Conservation (phyloP, 2,113 vertebrate species). For the Seriola aureovittata region DNA sequence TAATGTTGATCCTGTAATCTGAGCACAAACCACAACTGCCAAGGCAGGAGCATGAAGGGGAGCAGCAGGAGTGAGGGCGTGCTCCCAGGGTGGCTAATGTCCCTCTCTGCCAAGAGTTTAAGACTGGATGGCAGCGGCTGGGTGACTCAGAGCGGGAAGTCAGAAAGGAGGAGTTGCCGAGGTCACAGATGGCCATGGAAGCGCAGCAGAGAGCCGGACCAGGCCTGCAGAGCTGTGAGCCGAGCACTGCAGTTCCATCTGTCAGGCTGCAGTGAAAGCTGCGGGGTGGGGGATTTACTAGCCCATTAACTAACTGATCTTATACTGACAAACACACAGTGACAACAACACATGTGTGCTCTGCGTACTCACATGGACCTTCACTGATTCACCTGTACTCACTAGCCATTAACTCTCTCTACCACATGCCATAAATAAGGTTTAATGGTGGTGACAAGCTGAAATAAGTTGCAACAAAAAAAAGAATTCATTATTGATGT, state of each 20-base stretch:
- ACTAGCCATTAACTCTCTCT: not conserved
- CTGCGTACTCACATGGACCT: conserved; percentile 9
- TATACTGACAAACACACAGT: conserved; percentile 39
- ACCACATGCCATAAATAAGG: not conserved
- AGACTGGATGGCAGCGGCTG: not conserved
- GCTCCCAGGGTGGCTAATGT: conserved; percentile 28
- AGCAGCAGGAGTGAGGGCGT: conserved; percentile 3
- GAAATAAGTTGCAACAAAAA: not conserved
- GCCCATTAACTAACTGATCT: conserved; percentile 72
- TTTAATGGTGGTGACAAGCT: not conserved
- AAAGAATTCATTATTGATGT: not conserved
- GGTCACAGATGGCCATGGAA: conserved; percentile 77
- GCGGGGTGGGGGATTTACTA: conserved; percentile 65
- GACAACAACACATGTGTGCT: conserved; percentile 18
- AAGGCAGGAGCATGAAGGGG: not conserved
- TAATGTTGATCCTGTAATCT: conserved; percentile 56
- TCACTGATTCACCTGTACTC: conserved; percentile 2
- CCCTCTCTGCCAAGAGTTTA: conserved; percentile 21
- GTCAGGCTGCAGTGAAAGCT: conserved; percentile 76
- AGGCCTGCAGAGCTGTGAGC: conserved; percentile 39
- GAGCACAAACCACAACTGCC: conserved; percentile 43
- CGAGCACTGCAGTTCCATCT: conserved; percentile 71
- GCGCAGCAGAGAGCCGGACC: conserved; percentile 26
- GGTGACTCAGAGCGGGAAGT: not conserved
- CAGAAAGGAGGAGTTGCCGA: conserved; percentile 4